phyloP scores from a whole-genome alignment of 2,888 invertebrate genomes.

The Seladonia tumulorum region DNA sequence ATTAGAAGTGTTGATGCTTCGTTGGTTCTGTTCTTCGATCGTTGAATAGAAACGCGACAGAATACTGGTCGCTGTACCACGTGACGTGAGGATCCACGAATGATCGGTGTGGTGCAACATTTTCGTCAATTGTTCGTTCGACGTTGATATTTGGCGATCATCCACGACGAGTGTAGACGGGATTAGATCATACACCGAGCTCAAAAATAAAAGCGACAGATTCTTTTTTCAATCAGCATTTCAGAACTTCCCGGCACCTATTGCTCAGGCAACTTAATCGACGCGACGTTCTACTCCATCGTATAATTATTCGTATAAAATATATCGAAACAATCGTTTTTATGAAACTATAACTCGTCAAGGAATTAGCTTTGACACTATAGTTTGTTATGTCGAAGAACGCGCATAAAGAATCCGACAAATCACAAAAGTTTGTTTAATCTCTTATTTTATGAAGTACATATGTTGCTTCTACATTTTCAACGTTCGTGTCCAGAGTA shows the following conservation, averaged over 20 bases:
- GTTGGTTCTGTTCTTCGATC: not conserved
- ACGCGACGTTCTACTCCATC: not conserved
- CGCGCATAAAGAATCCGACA: no score
- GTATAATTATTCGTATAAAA: not conserved
- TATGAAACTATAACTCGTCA: no score
- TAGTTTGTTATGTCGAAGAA: no score
- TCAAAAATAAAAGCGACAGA: conserved; percentile 33
- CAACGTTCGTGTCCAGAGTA: no score
- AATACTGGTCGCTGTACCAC: conserved; percentile 2
- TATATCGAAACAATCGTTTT: not conserved
- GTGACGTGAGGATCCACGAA: not conserved
- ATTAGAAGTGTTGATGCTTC: not conserved
- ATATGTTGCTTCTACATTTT: not conserved
- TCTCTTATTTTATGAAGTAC: not conserved
- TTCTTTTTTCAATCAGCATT: not conserved
- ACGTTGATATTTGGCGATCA: conserved; percentile 50
- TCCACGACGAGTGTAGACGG: conserved; percentile 27
- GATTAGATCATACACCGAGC: conserved; percentile 11
- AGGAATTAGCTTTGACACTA: no score
- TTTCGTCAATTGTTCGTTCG: conserved; percentile 31
- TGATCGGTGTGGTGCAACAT: conserved; percentile 34
- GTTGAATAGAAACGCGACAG: not conserved
- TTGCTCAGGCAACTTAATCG: not conserved
- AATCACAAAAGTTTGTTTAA: no score
- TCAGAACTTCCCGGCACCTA: not conserved